Base-by-base conservation (phyloP, 2,888 invertebrate genomes). In the Ferdinandea cuprea region DNA sequence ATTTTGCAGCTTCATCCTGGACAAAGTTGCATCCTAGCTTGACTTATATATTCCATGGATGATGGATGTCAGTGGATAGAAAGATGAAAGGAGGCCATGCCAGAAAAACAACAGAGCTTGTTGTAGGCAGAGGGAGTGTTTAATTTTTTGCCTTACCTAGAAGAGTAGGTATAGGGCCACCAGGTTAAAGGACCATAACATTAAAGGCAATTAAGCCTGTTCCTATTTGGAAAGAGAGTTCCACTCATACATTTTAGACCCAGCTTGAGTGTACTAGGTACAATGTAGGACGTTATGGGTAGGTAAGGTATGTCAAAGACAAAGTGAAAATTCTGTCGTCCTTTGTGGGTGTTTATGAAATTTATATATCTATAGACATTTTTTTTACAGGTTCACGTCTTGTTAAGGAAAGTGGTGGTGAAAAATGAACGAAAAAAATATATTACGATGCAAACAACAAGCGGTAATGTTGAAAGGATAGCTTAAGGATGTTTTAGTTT, bases 1-100 rank as follows among this genome's bases (percentile, higher is more conserved):
- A 71, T 71, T 72, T 72, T 44, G 63, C 35, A 30, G 52, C 73
- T n/a, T n/a, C n/a, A 11, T 73, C 65, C 46, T 56, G 73, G 65
- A 65, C 63, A 73, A 73, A 73, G 65, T 73, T 73, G 73, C 73
- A 73, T 65, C 56, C 65, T 61, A 30, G 30, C 40, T 65, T 73
- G 73, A 35, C 73, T 73, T 73, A 73, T 73, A 73, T 44, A 65
- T 73, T 65, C 65, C 65, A 65, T 65, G 48, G 73, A 54, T 73
- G 73, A 65, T 73, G 73, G 73, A 73, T 65, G 73, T 54, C 48
- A 73, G 56, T 73, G 28, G 73, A 56, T 65, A 44, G 54, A 44
- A 54, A 28, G 63, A 52, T 46, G 52, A 63, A 73, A 63, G 37
- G 37, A 48, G 65, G 40, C 48, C 63, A 73, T 13, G 44, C 2